A percentile compares a stretch with the other conserved stretches of the same genome.
These are phyloP conservation scores for Hippoglossus stenolepis DNA, from an alignment of 2,113 vertebrate genomes.

Conservation along the genomic window DNA sequence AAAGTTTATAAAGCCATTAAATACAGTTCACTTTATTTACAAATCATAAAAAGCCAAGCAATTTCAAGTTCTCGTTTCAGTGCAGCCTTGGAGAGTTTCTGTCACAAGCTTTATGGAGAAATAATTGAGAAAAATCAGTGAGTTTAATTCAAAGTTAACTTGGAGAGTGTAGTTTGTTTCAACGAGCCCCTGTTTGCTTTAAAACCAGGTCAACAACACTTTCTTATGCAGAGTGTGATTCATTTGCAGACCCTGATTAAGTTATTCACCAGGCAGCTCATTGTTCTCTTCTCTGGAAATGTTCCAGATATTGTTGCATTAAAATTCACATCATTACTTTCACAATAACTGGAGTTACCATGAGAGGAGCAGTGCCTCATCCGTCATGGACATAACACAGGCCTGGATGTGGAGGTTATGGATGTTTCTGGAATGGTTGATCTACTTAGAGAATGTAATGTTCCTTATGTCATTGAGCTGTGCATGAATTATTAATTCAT, in stretches of 20 bases:
- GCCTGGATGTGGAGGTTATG: constrained; percentile 8
- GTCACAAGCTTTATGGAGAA: background rate
- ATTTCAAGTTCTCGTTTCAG: background rate
- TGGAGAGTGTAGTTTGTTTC: background rate
- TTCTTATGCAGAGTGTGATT: constrained; percentile 20
- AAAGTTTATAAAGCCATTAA: background rate
- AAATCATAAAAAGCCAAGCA: background rate
- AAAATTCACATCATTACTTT: constrained; percentile 3
- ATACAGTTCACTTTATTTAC: background rate
- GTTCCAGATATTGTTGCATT: constrained; percentile 2
- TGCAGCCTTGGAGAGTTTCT: background rate
- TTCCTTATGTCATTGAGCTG: constrained; percentile 1
- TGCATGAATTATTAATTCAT: constrained; percentile 33
- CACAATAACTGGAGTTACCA: constrained; percentile 5
- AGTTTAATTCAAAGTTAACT: background rate
- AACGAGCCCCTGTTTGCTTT: background rate
- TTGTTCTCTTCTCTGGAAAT: background rate
- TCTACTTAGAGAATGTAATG: background rate
- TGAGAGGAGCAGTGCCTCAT: constrained; percentile 1
- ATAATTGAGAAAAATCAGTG: background rate
- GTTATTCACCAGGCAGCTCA: constrained; percentile 21
- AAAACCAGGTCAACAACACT: constrained; percentile 7
- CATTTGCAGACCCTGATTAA: constrained; percentile 19
- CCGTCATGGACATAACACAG: constrained; percentile 6
- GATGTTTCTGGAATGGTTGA: constrained; percentile 18